phyloP scores from a whole-genome alignment of 1,140 invertebrate species.

The Bombus waltoni region DNA sequence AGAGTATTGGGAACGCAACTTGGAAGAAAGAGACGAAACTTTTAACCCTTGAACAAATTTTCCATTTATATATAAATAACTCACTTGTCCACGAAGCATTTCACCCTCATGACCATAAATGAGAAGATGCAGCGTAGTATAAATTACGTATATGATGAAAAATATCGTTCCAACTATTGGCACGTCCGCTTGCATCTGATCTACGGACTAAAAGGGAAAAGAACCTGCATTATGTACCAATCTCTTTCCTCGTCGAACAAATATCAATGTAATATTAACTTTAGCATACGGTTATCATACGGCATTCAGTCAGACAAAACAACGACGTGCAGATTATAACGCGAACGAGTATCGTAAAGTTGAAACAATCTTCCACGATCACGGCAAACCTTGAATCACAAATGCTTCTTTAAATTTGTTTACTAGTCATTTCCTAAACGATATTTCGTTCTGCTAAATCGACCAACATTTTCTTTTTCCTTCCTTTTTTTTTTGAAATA shows the following conservation, averaged over 20 bases:
- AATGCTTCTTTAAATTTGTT: background rate
- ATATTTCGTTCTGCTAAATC: background rate
- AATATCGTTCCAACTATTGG: conserved; percentile 40
- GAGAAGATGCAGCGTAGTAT: conserved; percentile 50
- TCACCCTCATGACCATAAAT: conserved; percentile 57
- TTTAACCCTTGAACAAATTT: too few species aligned
- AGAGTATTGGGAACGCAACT: rapidly evolving
- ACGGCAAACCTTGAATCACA: conserved; percentile 70
- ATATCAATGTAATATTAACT: background rate
- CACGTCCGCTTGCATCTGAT: background rate
- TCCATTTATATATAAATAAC: background rate
- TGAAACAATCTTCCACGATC: conserved; percentile 77
- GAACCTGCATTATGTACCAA: background rate
- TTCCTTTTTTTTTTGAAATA: too few species aligned
- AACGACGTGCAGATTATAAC: conserved; percentile 48
- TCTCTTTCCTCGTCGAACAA: background rate
- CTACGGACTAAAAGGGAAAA: conserved; percentile 8
- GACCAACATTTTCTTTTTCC: background rate
- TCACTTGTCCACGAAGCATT: conserved; percentile 41
- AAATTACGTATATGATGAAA: conserved; percentile 40
- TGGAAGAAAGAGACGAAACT: too few species aligned
- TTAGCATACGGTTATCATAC: conserved; percentile 58
- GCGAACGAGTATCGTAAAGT: conserved; percentile 58
- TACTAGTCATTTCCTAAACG: background rate
- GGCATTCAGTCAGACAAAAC: conserved; percentile 67